Base-by-base conservation (phyloP, 1,140 invertebrate genomes). In the Papilio polytes region DNA sequence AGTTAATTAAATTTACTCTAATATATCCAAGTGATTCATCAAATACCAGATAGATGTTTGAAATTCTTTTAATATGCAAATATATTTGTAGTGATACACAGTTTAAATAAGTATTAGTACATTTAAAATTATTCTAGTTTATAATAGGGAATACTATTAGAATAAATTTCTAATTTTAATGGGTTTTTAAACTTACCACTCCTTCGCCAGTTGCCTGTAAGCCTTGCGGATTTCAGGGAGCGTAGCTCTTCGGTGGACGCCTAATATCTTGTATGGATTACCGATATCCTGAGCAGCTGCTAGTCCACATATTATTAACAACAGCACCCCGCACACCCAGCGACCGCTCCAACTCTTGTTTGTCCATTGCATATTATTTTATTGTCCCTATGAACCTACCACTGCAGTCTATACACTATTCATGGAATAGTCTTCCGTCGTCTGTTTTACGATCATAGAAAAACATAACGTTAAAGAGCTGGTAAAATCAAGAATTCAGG, bases 191-290 rank as follows among this genome's bases (percentile, higher is more conserved):
- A 86, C 93, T 95, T 94, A 98, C 98, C 98, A 99, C 97, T 98
- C 97, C 95, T 98, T 98, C 3, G 97, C 98, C 81, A 98, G 94
- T 89, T 97, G 96, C 90, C 98, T 98, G 88, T 99, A 99, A 0
- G 98, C 98, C 90, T 97, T 97, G 85, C 98, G 96, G 80, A 99
- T 98, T 87, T 99, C 98, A 85, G 97, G 96, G 9, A 97, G 86
- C 15, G 96, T 96, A 2, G 98, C 97, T 85, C 96, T 96, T 87
- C 96, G 96, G 79, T 96, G 94, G 59, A 99, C 96, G 2, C 98
- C 98, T 51, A 99, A 95, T 87, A 98, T 97, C 91, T 97, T 95
- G 91, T 99, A 99, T 8, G 98, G 98, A 95, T 98, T 97, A 92
- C 96, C 96, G 89, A 97, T 95, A 81, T 95, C 95, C 85, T 95